Conservation (phyloP, 1,140 invertebrate species). For the Neelides sp. region DNA sequence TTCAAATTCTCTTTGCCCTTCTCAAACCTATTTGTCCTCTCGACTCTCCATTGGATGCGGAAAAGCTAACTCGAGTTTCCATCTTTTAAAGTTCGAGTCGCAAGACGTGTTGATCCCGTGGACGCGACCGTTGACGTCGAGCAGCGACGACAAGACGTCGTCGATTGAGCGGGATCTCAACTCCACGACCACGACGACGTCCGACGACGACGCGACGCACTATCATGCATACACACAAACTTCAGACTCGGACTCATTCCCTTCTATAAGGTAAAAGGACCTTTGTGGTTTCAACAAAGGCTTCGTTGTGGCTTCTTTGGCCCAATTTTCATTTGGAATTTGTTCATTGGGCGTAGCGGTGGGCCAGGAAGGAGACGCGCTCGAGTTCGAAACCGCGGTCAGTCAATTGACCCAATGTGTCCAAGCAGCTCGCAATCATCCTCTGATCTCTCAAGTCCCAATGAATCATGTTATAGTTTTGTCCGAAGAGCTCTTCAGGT, state of each 20-base stretch:
- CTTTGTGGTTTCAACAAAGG: background rate
- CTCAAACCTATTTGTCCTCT: no score
- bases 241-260: constrained; percentile 46
- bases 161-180: constrained; percentile 48
- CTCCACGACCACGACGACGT: constrained; percentile 42
- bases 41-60: no score
- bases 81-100: constrained; percentile 57
- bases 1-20: no score
- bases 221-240: constrained; percentile 54
- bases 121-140: constrained; percentile 55
- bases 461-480: constrained; percentile 87
- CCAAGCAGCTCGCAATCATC: constrained; percentile 54
- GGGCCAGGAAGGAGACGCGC: constrained; percentile 35
- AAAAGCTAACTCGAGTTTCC: no score
- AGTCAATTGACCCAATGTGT: constrained; percentile 47
- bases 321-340: background rate
- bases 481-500: constrained; percentile 73
- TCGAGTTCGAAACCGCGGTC: constrained; percentile 41
- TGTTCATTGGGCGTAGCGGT: constrained; percentile 33
- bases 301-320: background rate
- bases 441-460: constrained; percentile 74
- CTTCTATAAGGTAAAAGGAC: constrained; percentile 33
- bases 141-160: constrained; percentile 45
- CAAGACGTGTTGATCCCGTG: constrained; percentile 93
- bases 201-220: constrained; percentile 46